Percentiles rank a stretch among this genome's conserved stretches.
Conservation (phyloP, 2,797 vertebrate species). For the Remorina albescens region DNA sequence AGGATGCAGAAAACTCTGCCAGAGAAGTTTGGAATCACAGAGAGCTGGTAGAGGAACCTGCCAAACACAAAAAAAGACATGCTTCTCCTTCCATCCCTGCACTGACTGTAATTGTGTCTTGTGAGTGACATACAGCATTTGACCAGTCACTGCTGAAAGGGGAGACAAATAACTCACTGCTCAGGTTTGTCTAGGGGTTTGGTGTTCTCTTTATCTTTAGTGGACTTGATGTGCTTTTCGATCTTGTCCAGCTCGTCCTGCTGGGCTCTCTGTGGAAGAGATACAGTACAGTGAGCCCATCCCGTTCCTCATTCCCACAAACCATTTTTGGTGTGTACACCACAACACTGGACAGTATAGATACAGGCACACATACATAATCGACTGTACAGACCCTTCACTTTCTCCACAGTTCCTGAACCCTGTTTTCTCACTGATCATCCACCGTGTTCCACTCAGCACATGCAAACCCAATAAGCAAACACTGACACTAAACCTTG, state of each 20-base stretch:
- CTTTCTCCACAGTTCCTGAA: neutral
- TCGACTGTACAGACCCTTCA: no score
- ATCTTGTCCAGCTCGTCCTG: slow-evolving; percentile 97
- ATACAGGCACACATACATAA: no score
- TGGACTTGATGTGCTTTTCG: slow-evolving; percentile 93
- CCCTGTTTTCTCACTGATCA: neutral
- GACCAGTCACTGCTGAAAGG: neutral
- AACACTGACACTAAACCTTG: no score
- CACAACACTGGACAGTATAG: neutral
- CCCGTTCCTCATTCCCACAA: slow-evolving; percentile 4
- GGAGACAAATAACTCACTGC: slow-evolving; percentile 87
- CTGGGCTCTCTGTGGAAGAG: slow-evolving; percentile 89
- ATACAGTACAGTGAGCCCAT: slow-evolving; percentile 16
- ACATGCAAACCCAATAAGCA: no score
- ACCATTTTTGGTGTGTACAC: neutral
- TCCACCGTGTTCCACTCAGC: neutral
- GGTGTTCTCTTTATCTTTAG: slow-evolving; percentile 92
- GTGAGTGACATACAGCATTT: neutral
- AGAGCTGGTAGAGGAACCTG: slow-evolving; percentile 96
- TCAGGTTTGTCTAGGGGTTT: slow-evolving; percentile 98
- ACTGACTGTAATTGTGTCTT: neutral
- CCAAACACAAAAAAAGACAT: neutral
- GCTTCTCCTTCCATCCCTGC: neutral
- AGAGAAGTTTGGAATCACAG: slow-evolving; percentile 95
- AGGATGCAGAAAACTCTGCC: slow-evolving; percentile 96